Evolutionary conservation across 92 coral and sea anemone genomes (phyloP), one percentile per base, ranked within the genome.

Genomic region (Actinernus sp.): DNA sequence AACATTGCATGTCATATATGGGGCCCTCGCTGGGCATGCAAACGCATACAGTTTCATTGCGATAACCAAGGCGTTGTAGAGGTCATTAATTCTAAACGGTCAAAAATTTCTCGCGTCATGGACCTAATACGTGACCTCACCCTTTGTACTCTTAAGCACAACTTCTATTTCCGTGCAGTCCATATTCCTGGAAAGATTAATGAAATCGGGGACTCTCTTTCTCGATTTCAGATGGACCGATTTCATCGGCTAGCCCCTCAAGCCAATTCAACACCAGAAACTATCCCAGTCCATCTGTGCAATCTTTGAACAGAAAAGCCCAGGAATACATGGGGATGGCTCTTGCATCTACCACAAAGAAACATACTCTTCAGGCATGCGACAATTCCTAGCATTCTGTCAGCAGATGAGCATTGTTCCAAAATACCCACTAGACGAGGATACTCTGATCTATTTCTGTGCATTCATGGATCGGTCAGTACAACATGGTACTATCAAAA

Each of bases 171-270:
- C 46, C 63, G 54, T 19, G 74, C 74, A 31, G 50, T 48, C 18
- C 85, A 78, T 43, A 53, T 68, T 31, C 66, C 72, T 7, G 79
- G 86, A 11, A 79, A 68, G 51, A 44, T 28, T 56, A 58, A 79
- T 29, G 37, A 79, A 21, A 69, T 69, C 5, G 57, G 72, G 30
- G 84, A 51, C 55, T 32, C 76, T 55, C 67, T 78, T 16, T 67
- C 85, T 62, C 85, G 77, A 34, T 78, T 67, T 68, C 85, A 78
- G 71, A 55, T 56, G 65, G 49, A 55, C 26, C 29, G 78, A 25
- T 78, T 78, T 52, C 55, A 40, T 24, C 63, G 50, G 33, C 65
- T 68, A 59, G 85, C 70, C 22, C 78, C 71, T 36, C 78, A 68
- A 2, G 76, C 64, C 73, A 37, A 58, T 36, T 51, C 62, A 13